Conservation (phyloP, 2,888 invertebrate species). For the Pyrrhia umbra region DNA sequence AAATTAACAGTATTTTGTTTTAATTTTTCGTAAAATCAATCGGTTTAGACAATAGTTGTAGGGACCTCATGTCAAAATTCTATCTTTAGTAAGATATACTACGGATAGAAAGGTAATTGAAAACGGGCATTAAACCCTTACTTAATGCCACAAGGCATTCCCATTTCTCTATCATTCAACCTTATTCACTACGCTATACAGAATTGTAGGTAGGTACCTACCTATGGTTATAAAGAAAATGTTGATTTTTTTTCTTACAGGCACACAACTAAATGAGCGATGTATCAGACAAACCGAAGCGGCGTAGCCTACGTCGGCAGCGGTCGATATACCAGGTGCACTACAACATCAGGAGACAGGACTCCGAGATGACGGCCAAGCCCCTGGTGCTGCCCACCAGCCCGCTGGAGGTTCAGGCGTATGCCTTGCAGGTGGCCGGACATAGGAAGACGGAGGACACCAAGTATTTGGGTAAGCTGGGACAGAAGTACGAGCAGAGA, state of each 20-base stretch:
- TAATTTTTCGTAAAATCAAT: no score
- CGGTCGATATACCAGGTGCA: slow-evolving; percentile 85
- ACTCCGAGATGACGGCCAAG: slow-evolving; percentile 74
- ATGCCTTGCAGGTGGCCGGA: slow-evolving; percentile 82
- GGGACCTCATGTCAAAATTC: no score
- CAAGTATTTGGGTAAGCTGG: slow-evolving; percentile 76
- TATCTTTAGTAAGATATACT: no score
- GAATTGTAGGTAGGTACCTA: no score
- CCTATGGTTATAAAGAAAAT: no score
- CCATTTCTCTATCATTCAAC: no score
- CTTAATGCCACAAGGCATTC: no score
- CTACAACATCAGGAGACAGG: slow-evolving; percentile 74
- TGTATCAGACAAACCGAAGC: slow-evolving; percentile 65
- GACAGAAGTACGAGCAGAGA: not conserved
- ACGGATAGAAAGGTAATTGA: no score
- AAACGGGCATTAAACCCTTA: no score
- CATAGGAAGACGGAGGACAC: slow-evolving; percentile 72
- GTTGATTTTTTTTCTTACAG: slow-evolving; percentile 68
- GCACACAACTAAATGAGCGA: slow-evolving; percentile 81
- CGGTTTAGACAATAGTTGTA: no score
- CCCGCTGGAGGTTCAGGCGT: slow-evolving; percentile 74
- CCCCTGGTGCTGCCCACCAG: slow-evolving; percentile 71
- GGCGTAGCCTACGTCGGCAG: slow-evolving; percentile 71
- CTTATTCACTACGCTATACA: no score
- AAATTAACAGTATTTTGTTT: no score